Evolutionary conservation across 2,113 vertebrate species (phyloP).

Genomic region (Arvicanthis niloticus): DNA sequence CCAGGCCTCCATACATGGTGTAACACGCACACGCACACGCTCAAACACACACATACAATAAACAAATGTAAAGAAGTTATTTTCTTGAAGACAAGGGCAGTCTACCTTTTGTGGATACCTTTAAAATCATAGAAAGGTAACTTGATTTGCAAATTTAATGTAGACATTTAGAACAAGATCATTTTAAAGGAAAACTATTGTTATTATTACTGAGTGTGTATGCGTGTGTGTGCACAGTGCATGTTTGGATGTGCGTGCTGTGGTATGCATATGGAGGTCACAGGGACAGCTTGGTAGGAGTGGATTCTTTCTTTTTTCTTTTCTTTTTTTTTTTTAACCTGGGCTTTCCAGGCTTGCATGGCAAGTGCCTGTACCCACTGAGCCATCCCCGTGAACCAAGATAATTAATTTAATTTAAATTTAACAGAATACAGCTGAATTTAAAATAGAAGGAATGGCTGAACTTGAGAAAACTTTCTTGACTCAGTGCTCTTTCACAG

Average conservation of each 20-base stretch:
- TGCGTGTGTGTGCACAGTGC: no score
- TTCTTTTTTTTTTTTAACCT: neutral
- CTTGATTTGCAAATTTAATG: constrained; percentile 15
- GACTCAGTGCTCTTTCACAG: neutral
- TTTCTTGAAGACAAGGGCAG: constrained; percentile 45
- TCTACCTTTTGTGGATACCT: constrained; percentile 2
- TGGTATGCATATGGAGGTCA: neutral
- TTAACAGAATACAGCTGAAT: constrained; percentile 2
- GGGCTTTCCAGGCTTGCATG: no score
- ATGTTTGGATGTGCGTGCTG: neutral
- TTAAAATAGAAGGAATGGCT: neutral
- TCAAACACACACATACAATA: neutral
- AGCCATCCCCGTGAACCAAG: neutral
- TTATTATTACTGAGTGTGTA: neutral
- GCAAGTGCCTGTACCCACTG: neutral
- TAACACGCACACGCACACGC: no score
- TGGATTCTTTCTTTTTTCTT: neutral
- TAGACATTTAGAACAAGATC: constrained; percentile 32
- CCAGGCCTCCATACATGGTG: neutral
- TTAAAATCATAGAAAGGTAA: constrained; percentile 4
- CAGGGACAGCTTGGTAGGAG: no score
- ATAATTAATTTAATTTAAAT: constrained; percentile 30
- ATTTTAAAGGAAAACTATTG: neutral
- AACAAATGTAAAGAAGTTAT: neutral
- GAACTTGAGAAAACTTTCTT: neutral